These are phyloP conservation scores for Dipodomys stephensi DNA, from an alignment of 2,113 vertebrate genomes.

Conservation along the genomic window DNA sequence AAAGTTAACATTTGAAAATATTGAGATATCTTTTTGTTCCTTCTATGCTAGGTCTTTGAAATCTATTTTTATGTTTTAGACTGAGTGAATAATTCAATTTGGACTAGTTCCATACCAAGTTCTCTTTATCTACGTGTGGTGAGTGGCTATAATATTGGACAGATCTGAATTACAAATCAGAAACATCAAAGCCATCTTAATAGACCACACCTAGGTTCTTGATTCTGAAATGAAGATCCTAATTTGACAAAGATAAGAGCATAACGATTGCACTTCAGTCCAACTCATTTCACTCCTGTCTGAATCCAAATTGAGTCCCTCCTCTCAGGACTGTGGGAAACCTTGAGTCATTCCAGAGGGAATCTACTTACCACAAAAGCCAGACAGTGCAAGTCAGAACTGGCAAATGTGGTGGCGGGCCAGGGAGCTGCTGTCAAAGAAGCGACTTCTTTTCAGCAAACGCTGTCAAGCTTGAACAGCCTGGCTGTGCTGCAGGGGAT, in stretches of 20 bases:
- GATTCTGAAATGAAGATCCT: not conserved
- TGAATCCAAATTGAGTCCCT: not conserved
- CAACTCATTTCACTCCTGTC: not conserved
- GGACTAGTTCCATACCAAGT: not conserved
- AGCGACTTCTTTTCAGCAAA: constrained; percentile 38
- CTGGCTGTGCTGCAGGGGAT: not conserved
- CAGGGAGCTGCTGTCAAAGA: constrained; percentile 43
- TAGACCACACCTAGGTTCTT: not conserved
- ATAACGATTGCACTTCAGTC: not conserved
- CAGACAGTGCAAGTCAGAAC: not conserved
- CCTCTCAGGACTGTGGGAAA: not conserved
- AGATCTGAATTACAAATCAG: not conserved
- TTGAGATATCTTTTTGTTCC: not conserved
- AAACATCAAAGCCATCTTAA: not conserved
- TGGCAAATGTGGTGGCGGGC: not conserved
- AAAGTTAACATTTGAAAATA: constrained; percentile 6
- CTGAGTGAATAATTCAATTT: not conserved
- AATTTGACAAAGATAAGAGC: not conserved
- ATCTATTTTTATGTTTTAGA: not conserved
- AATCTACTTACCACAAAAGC: not conserved
- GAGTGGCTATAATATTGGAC: not conserved
- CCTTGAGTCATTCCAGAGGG: not conserved
- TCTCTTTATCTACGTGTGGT: not conserved
- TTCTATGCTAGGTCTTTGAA: not conserved
- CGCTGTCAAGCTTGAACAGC: constrained; percentile 52